Percentiles rank a stretch among this genome's conserved stretches.
Conservation (phyloP, 30 jellyfish, hydroid and myxozoan species). For the Rhopilema esculentum region DNA sequence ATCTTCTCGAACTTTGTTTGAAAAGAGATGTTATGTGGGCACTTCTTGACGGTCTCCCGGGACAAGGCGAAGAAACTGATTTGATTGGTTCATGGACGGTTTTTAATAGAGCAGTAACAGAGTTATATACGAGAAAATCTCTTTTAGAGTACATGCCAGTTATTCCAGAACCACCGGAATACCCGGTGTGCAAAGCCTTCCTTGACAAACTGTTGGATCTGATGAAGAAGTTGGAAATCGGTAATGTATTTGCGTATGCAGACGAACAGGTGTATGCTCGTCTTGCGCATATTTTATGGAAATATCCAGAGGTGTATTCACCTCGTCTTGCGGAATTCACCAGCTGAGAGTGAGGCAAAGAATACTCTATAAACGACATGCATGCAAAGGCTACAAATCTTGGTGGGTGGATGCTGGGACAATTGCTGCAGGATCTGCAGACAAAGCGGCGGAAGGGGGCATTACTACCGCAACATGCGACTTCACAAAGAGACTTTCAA, state of each 20-base stretch:
- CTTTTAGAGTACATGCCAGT: conserved; percentile 59
- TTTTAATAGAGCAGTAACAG: conserved; percentile 37
- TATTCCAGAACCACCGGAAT: conserved; percentile 59
- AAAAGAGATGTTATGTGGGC: conserved; percentile 50
- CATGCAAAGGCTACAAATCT: conserved; percentile 46
- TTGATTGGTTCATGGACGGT: conserved; percentile 49
- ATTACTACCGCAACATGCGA: conserved; percentile 50
- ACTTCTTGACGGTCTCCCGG: conserved; percentile 41
- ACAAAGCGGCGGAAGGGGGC: conserved; percentile 62
- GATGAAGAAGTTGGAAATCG: conserved; percentile 54
- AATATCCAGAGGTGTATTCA: conserved; percentile 22
- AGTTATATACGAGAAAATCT: conserved; percentile 16
- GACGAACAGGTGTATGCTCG: conserved; percentile 67
- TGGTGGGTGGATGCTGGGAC: conserved; percentile 68
- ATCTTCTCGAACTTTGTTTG: conserved; percentile 18
- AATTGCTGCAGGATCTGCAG: conserved; percentile 69
- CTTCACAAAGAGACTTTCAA: conserved; percentile 56
- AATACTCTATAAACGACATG: too few species aligned
- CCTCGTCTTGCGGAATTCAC: conserved; percentile 66
- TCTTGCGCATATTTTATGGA: conserved; percentile 64
- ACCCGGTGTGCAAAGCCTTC: conserved; percentile 22
- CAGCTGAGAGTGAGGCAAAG: conserved; percentile 62
- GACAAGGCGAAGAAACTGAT: conserved; percentile 17
- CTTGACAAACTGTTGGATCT: conserved; percentile 19
- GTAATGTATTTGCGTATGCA: conserved; percentile 60